phyloP scores from a whole-genome alignment of 2,113 vertebrate species.

The Blennius ocellaris region DNA sequence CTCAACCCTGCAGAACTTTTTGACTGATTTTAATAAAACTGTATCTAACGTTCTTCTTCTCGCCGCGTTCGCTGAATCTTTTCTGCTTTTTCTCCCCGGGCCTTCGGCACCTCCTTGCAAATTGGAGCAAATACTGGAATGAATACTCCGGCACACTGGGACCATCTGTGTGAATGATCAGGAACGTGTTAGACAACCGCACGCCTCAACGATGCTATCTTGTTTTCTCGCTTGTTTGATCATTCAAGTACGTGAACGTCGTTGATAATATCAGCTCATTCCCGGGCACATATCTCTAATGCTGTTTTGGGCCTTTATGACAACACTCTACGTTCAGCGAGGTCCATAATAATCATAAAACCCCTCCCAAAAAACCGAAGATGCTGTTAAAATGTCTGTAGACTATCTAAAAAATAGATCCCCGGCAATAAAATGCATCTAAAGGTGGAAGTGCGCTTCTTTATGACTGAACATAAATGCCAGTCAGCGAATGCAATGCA shows the following conservation, averaged over 20 bases:
- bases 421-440: conserved; percentile 44
- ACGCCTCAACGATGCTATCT: conserved; percentile 1
- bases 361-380: neutral
- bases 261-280: conserved; percentile 34
- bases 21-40: too few relatives aligned
- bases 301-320: conserved; percentile 22
- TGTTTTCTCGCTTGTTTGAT: conserved; percentile 13
- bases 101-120: conserved; percentile 8
- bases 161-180: conserved; percentile 24
- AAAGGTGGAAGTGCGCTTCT: conserved; percentile 47
- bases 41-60: too few relatives aligned
- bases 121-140: conserved; percentile 6
- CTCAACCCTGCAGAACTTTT: too few relatives aligned
- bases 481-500: conserved; percentile 29
- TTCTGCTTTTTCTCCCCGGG: too few relatives aligned
- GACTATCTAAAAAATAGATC: conserved; percentile 35
- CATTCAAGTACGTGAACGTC: conserved; percentile 26
- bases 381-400: conserved; percentile 30
- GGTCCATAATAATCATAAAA: conserved; percentile 31
- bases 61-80: too few relatives aligned
- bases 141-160: neutral
- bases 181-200: neutral
- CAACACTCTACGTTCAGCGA: conserved; percentile 17
- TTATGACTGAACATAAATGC: conserved; percentile 45
- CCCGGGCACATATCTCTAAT: conserved; percentile 18